Conservation (phyloP, 2,113 vertebrate genomes). For the Chloropsis hardwickii region DNA sequence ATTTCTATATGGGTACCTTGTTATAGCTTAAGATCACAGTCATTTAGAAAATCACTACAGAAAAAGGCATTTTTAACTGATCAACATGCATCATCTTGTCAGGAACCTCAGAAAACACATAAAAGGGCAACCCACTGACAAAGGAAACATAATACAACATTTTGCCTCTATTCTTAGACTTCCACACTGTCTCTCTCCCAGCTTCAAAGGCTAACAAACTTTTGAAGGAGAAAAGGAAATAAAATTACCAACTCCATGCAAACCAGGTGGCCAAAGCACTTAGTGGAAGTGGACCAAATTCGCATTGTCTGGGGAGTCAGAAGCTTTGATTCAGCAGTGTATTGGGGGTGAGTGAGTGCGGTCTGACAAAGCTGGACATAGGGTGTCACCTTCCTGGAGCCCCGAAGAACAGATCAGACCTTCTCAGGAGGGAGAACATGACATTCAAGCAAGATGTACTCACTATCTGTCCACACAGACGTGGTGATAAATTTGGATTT, state of each 20-base stretch:
- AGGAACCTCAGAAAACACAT: background rate
- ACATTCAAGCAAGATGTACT: background rate
- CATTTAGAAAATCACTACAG: background rate
- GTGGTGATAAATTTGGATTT: background rate
- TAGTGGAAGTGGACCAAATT: background rate
- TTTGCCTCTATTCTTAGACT: background rate
- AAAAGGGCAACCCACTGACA: background rate
- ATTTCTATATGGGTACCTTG: background rate
- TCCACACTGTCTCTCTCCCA: background rate
- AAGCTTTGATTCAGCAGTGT: background rate
- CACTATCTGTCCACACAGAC: background rate
- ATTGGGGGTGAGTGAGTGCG: background rate
- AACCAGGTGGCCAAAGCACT: background rate
- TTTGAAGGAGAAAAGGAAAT: background rate
- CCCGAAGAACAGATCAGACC: background rate
- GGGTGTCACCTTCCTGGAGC: accelerated
- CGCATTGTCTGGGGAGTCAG: background rate
- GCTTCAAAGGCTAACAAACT: constrained; percentile 1
- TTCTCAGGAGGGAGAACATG: background rate
- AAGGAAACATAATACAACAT: background rate
- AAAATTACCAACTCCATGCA: background rate
- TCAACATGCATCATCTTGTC: background rate
- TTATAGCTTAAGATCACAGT: background rate
- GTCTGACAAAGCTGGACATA: background rate
- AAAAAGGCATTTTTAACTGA: background rate